Evolutionary conservation across 2,113 vertebrate genomes (phyloP).

Genomic region (Bubo bubo): DNA sequence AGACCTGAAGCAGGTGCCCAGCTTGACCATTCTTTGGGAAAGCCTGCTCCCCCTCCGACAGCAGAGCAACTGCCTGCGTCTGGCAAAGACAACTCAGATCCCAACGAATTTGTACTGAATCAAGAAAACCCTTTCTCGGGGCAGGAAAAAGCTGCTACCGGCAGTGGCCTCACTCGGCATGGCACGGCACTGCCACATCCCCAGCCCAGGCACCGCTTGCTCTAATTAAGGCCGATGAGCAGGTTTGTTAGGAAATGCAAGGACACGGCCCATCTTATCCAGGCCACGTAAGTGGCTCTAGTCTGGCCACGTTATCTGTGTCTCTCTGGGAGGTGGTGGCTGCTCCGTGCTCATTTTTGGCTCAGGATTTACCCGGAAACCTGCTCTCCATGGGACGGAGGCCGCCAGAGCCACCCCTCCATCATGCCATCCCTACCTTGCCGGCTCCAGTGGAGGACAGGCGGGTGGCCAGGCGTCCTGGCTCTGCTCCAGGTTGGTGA

Average conservation of each 20-base stretch:
- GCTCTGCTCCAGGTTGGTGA: slow-evolving; percentile 81
- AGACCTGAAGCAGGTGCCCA: neutral
- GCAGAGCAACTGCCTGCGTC: neutral
- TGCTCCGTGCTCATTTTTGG: neutral
- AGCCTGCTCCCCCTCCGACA: neutral
- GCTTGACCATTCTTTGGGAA: rapidly evolving
- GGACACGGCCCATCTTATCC: rapidly evolving
- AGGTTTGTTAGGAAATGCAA: neutral
- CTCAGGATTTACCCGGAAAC: neutral
- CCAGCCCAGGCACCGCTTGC: neutral
- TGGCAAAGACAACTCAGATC: neutral
- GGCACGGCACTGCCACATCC: rapidly evolving
- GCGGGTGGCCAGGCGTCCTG: slow-evolving; percentile 79
- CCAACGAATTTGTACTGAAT: neutral
- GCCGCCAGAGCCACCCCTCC: neutral
- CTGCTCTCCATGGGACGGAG: neutral
- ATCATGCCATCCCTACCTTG: slow-evolving; percentile 68
- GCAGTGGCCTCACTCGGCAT: neutral
- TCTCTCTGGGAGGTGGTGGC: rapidly evolving
- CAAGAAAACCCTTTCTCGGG: neutral
- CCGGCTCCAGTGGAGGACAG: slow-evolving; percentile 85
- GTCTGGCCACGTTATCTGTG: neutral
- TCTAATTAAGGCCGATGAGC: neutral
- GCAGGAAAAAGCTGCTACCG: neutral
- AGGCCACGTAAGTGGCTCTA: neutral